Base-by-base conservation (phyloP, 2,113 vertebrate species). In the Perognathus longimembris region DNA sequence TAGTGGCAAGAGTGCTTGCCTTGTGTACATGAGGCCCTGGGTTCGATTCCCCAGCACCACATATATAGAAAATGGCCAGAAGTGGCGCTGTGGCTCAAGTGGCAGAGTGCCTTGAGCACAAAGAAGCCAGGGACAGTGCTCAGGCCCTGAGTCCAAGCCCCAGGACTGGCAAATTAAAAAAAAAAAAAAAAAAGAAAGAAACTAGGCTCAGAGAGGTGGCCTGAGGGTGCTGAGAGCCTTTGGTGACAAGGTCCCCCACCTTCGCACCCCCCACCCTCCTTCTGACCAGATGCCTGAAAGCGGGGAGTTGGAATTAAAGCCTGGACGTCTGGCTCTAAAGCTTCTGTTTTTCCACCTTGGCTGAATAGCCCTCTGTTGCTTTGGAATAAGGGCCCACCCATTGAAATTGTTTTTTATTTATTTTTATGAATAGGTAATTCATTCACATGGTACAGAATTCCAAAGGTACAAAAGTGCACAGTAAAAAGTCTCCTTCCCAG, bases 391-490 rank as follows among this genome's bases (percentile, higher is more conserved):
- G 63, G 78, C 79, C 94, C 74, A 66, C 95, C 95, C 96, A 32
- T 42, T 89, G 40, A 87, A 93, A 84, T 87, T 36, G 84, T 67
- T 90, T 77, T 77, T 89, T 95, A 85, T 93, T 93, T 88, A 78
- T 70, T 91, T 93, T 83, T 85, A 96, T 96, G 96, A 97, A 96
- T 94, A 95, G 95, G 76, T 84, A 75, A 95, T 97, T 96, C 96
- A 96, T 96, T 92, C 86, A 66, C 83, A 77, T 15, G 45, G 71
- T 34, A 85, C 36, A 30, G 81, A 88, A 95, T 94, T 90, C 92
- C 92, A 85, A 80, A 73, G 45, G 86, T 69, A 96, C 85, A 89
- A 87, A 93, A 85, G 57, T 28, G 79, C 42, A 89, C 73, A 92
- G 91, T 87, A 34, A 80, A 64, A 95, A 69, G 24, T 28, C 45